phyloP scores from a whole-genome alignment of 2,888 invertebrate species.

The Blastobasis adustella region DNA sequence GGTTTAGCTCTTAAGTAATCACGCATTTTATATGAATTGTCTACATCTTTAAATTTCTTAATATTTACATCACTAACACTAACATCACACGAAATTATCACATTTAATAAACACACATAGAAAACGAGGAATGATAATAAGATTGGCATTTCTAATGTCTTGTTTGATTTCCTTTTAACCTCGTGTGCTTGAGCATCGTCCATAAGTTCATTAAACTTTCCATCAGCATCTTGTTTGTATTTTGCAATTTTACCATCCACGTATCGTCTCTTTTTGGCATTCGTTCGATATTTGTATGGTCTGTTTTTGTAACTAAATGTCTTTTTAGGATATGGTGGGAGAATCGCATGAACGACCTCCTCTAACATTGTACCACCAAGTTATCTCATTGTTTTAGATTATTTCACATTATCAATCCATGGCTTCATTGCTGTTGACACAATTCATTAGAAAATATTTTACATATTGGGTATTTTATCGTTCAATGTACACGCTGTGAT shows the following conservation, averaged over 20 bases:
- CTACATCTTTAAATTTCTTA: slow-evolving; percentile 28
- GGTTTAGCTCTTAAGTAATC: slow-evolving; percentile 27
- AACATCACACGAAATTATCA: slow-evolving; percentile 68
- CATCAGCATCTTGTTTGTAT: slow-evolving; percentile 19
- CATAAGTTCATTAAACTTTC: slow-evolving; percentile 37
- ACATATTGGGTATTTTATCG: too few relatives aligned
- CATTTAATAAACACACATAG: slow-evolving; percentile 61
- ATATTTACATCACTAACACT: slow-evolving; percentile 55
- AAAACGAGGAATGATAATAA: slow-evolving; percentile 51
- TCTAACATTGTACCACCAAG: slow-evolving; percentile 54
- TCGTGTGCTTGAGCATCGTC: slow-evolving; percentile 62
- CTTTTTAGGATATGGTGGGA: slow-evolving; percentile 36
- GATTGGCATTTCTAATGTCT: slow-evolving; percentile 26
- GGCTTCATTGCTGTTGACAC: not conserved
- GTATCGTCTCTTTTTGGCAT: slow-evolving; percentile 38
- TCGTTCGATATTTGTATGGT: slow-evolving; percentile 34
- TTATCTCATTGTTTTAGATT: slow-evolving; percentile 53
- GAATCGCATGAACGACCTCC: slow-evolving; percentile 64
- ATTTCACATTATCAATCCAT: slow-evolving; percentile 20
- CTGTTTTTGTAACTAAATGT: slow-evolving; percentile 34
- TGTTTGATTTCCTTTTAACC: slow-evolving; percentile 41
- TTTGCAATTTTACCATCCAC: slow-evolving; percentile 1
- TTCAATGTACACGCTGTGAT: too few relatives aligned
- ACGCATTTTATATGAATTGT: slow-evolving; percentile 22
- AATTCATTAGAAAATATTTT: too few relatives aligned